Evolutionary conservation across 2,113 vertebrate genomes (phyloP).

Genomic region (Colius striatus): DNA sequence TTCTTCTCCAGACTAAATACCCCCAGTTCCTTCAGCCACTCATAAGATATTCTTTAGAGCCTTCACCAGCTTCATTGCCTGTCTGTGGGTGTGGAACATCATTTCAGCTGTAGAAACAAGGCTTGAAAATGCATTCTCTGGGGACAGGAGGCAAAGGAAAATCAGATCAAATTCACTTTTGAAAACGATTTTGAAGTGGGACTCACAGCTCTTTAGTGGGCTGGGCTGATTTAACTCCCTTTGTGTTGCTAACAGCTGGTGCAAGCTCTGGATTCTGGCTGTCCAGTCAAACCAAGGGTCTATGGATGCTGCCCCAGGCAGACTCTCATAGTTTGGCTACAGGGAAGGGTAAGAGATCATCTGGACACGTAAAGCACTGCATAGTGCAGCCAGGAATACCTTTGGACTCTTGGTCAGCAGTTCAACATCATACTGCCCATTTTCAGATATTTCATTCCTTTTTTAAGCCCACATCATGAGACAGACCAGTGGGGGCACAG

Average conservation of each 20-base stretch:
- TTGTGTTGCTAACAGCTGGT: fast-evolving
- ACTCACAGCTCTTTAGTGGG: conserved; percentile 3
- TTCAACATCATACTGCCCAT: fast-evolving
- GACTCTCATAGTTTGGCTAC: neutral
- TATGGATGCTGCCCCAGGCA: neutral
- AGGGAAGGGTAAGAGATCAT: neutral
- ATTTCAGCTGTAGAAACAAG: neutral
- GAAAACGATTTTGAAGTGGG: neutral
- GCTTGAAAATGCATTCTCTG: neutral
- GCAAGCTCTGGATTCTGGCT: neutral
- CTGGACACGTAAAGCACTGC: fast-evolving
- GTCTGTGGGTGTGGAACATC: neutral
- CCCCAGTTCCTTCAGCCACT: no score
- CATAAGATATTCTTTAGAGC: no score
- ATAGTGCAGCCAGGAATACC: neutral
- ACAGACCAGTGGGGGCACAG: neutral
- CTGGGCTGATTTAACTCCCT: neutral
- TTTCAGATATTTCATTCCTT: neutral
- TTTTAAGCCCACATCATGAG: neutral
- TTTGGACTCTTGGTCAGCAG: neutral
- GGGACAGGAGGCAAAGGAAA: neutral
- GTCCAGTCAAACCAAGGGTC: neutral
- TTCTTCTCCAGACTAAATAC: no score
- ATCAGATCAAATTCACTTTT: conserved; percentile 20
- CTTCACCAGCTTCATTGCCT: no score